Percentiles rank a stretch among this genome's conserved stretches.
These are phyloP conservation scores for Tyto alba DNA, from an alignment of 2,113 vertebrate genomes.

Conservation along the genomic window DNA sequence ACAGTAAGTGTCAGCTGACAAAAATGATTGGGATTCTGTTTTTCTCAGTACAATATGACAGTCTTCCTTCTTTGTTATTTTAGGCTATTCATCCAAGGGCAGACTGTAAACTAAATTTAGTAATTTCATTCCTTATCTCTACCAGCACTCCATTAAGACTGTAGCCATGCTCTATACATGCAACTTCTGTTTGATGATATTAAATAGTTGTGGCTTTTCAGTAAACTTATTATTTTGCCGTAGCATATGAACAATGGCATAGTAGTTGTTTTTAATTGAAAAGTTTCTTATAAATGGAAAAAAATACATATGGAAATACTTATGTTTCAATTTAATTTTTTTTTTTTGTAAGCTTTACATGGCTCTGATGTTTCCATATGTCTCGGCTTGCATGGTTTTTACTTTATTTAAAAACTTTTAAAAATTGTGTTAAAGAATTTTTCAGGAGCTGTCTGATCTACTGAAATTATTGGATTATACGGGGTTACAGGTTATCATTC, in stretches of 20 bases:
- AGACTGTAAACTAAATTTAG: not conserved
- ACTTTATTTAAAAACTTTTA: not conserved
- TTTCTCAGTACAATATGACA: not conserved
- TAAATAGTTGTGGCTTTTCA: not conserved
- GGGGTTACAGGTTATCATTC: not conserved
- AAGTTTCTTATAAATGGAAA: not conserved
- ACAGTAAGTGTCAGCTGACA: not conserved
- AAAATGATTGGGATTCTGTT: not conserved
- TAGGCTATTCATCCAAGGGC: not conserved
- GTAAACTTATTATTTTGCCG: not conserved
- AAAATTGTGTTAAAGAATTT: not conserved
- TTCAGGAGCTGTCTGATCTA: not conserved
- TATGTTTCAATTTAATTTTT: not conserved
- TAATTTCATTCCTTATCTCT: not conserved
- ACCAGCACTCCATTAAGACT: not conserved
- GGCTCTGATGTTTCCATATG: not conserved
- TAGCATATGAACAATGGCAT: not conserved
- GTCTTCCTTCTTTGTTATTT: not conserved
- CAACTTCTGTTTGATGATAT: not conserved
- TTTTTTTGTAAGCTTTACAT: not conserved
- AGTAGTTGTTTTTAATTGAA: not conserved
- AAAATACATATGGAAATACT: not conserved
- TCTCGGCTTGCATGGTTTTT: not conserved
- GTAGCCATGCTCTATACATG: not conserved
- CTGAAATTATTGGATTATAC: not conserved